These are phyloP conservation scores for Radopholus similis DNA, from an alignment of 1,140 invertebrate genomes.

Conservation along the genomic window DNA sequence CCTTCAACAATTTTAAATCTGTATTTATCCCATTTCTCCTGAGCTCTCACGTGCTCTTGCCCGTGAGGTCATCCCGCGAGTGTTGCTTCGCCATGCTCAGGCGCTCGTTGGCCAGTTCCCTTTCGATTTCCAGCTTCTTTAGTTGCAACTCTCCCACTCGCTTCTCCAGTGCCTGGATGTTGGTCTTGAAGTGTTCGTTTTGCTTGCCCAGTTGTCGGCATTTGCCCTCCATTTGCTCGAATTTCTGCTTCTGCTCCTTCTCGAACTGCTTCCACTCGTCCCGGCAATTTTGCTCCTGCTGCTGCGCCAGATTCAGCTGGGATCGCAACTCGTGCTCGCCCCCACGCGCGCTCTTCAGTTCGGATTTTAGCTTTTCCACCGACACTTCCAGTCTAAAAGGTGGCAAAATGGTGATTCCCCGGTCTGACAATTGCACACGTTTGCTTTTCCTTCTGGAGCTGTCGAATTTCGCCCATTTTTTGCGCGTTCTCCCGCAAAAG, in stretches of 20 bases:
- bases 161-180: constrained; percentile 33
- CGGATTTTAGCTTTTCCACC: constrained; percentile 19
- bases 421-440: neutral
- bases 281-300: constrained; percentile 24
- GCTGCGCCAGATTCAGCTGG: constrained; percentile 21
- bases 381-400: constrained; percentile 16
- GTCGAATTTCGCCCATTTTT: constrained; percentile 5
- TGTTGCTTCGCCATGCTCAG: constrained; percentile 10
- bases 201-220: constrained; percentile 35
- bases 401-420: constrained; percentile 3
- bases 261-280: constrained; percentile 24
- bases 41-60: neutral
- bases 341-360: constrained; percentile 19
- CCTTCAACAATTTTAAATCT: neutral
- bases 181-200: constrained; percentile 29
- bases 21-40: neutral
- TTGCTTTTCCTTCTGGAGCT: constrained; percentile 12
- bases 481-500: constrained; percentile 13
- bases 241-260: constrained; percentile 16
- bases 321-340: constrained; percentile 26
- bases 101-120: constrained; percentile 39
- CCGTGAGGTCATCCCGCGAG: neutral
- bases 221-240: constrained; percentile 39
- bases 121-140: constrained; percentile 41
- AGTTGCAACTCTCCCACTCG: constrained; percentile 38